phyloP scores from a whole-genome alignment of 92 coral and sea anemone species.

The Isaurus tuberculatus region DNA sequence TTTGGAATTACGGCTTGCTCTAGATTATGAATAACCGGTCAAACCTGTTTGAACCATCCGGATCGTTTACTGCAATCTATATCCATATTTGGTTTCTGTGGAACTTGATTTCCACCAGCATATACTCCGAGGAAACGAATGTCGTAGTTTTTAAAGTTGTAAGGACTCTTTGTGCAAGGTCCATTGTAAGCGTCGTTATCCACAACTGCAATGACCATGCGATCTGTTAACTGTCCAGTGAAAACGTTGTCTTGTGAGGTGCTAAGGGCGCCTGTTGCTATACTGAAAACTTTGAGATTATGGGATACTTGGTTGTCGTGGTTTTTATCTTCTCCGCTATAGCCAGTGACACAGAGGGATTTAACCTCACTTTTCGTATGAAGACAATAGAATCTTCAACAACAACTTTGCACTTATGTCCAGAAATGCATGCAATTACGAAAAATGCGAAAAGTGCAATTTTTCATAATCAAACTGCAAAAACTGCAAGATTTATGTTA shows the following conservation, averaged over 20 bases:
- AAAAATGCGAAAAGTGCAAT: no score
- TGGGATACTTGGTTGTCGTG: constrained; percentile 75
- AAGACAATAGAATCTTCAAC: constrained; percentile 69
- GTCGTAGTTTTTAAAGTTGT: constrained; percentile 62
- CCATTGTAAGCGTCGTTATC: constrained; percentile 72
- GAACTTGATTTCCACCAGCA: constrained; percentile 64
- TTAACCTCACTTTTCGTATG: constrained; percentile 66
- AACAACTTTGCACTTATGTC: constrained; percentile 64
- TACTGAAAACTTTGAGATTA: constrained; percentile 61
- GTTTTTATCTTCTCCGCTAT: constrained; percentile 58
- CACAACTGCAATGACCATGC: constrained; percentile 61
- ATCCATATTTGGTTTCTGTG: constrained; percentile 61
- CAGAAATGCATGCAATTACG: no score
- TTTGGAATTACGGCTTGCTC: no score
- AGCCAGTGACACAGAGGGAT: constrained; percentile 59
- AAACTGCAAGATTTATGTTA: no score
- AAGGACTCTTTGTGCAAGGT: constrained; percentile 57
- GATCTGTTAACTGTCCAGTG: constrained; percentile 66
- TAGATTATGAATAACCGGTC: no score
- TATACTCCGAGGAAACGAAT: constrained; percentile 49
- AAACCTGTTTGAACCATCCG: no score
- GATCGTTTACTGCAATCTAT: no score
- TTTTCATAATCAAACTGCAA: no score
- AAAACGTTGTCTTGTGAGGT: constrained; percentile 67
- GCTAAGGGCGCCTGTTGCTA: constrained; percentile 57